phyloP scores from a whole-genome alignment of 1,140 invertebrate species.

The Helicoverpa zea region DNA sequence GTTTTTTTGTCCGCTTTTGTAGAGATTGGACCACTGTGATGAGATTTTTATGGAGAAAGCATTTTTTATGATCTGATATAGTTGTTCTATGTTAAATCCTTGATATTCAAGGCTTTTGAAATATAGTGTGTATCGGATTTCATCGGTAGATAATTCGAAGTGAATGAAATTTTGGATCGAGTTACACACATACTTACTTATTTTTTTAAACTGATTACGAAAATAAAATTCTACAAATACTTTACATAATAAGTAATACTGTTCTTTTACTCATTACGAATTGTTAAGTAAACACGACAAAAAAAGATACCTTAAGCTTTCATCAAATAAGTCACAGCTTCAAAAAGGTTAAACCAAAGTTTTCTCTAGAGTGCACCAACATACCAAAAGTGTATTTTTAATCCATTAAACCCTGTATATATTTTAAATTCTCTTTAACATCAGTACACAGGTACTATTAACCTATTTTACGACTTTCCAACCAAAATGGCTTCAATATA shows the following conservation, averaged over 20 bases:
- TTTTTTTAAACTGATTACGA: no score
- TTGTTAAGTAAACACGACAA: no score
- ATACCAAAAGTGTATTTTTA: not conserved
- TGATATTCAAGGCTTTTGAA: not conserved
- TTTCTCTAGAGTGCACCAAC: no score
- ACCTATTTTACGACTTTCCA: conserved; percentile 15
- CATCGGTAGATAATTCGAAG: no score
- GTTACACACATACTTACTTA: no score
- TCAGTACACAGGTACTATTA: not conserved
- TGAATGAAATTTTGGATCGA: no score
- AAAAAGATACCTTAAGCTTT: no score
- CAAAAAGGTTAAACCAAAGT: no score
- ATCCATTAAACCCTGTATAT: not conserved
- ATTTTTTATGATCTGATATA: not conserved
- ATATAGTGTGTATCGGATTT: not conserved
- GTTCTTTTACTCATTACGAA: no score
- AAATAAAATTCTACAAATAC: no score
- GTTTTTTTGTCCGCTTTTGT: conserved; percentile 9
- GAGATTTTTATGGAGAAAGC: conserved; percentile 16
- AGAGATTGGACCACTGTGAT: not conserved
- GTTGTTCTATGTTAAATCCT: not conserved
- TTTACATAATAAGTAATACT: no score
- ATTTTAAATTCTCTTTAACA: not conserved
- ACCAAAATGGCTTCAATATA: conserved; percentile 12
- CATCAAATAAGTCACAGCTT: no score